Evolutionary conservation across 2,888 invertebrate species (phyloP), one percentile per base, ranked within the genome.

Genomic region (Agonopterix alstromeriana): DNA sequence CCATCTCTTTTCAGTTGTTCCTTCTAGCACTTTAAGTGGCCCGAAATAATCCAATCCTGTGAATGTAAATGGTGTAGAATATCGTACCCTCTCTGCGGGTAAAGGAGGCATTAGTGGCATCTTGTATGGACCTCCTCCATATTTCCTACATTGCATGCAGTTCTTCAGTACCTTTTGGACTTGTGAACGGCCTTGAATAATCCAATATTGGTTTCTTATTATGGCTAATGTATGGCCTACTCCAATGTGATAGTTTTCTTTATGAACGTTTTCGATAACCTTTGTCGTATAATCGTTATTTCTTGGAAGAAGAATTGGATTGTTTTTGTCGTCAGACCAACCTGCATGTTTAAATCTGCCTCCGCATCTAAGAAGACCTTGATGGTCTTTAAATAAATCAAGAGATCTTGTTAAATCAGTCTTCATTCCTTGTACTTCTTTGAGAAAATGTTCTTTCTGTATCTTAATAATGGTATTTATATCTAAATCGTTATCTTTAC

Each of bases 171-270:
- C 38, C 35, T 42, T 47, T 11, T 49, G 48, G 1, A 52, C 45
- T 11, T 45, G 43, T n/a, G 36, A 9, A n/a, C 42, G 36, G 2
- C 52, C 52, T 46, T 49, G 35, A 3, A 45, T 47, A 10, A 52
- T 49, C 49, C 52, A 52, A n/a, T 40, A 52, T 8, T 14, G 14
- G 10, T 43, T 7, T 38, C 52, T 35, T 2, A 52, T 27, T 2
- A 45, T 17, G 9, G 35, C 36, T 8, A 52, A 12, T 11, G 49
- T 52, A 5, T 52, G 52, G 5, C 42, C 11, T 0, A 35, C 45
- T 17, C 55, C 55, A 12, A 53, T 48, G 35, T 55, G 55, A 17
- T 55, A 50, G 11, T 49, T 49, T 8, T 45, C 27, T 14, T 47
- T 41, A 36, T 55, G 54, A 35, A n/a, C 35, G n/a, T 48, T 38